A percentile compares a stretch with the other conserved stretches of the same genome.
phyloP scores from a whole-genome alignment of 2,797 vertebrate species.

The Pempheris klunzingeri region DNA sequence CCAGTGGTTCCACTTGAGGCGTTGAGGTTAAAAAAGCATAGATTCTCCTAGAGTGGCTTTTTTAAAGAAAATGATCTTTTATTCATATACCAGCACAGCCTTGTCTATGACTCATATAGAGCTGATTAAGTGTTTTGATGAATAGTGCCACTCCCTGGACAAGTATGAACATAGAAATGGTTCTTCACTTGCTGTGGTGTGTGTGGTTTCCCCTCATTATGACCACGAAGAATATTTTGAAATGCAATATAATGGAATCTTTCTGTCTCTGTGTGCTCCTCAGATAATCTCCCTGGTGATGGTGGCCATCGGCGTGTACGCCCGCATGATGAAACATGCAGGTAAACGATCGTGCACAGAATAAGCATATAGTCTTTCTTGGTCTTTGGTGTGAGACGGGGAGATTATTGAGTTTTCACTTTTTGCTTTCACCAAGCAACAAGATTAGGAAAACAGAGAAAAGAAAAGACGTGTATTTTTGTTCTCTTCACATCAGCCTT shows the following conservation, averaged over 20 bases:
- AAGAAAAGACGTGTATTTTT: background rate
- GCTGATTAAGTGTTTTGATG: background rate
- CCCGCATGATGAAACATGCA: conserved; percentile 91
- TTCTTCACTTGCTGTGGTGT: background rate
- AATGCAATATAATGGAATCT: background rate
- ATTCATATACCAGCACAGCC: background rate
- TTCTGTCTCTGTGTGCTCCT: background rate
- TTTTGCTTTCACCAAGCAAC: background rate
- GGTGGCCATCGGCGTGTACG: conserved; percentile 92
- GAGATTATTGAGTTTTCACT: background rate
- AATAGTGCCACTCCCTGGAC: conserved; percentile 58
- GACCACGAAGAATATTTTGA: background rate
- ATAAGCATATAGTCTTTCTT: background rate
- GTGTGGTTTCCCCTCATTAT: background rate
- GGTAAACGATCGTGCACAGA: conserved; percentile 78
- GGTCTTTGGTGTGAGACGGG: background rate
- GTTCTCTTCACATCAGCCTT: background rate
- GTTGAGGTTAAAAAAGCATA: background rate
- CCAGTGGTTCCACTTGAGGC: background rate
- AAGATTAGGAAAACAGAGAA: background rate
- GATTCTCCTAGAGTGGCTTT: background rate
- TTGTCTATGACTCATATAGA: conserved; percentile 31
- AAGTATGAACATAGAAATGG: conserved; percentile 50
- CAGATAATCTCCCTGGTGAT: conserved; percentile 90
- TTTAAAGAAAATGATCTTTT: background rate